Evolutionary conservation across 2,888 invertebrate genomes (phyloP).

Genomic region (Frankliniella fusca): DNA sequence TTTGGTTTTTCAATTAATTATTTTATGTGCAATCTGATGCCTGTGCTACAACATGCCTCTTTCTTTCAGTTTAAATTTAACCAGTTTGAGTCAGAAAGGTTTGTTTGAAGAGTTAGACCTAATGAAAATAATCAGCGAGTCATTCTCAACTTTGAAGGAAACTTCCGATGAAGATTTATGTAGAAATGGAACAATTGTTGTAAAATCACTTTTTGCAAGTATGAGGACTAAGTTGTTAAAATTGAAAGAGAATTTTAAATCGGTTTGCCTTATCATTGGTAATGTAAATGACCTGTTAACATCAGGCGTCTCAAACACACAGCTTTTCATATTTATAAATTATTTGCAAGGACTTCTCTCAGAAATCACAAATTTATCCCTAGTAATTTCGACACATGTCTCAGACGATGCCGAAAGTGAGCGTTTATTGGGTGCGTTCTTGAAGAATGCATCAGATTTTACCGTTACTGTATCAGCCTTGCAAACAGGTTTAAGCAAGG

Average conservation of each 20-base stretch:
- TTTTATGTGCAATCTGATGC: not conserved
- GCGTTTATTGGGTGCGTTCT: not conserved
- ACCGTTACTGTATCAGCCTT: not conserved
- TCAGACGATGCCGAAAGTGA: constrained; percentile 2
- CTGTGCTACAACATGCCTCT: not conserved
- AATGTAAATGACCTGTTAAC: not conserved
- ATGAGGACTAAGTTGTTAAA: not conserved
- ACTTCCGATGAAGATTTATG: not conserved
- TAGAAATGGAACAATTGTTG: not conserved
- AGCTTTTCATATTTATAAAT: not conserved
- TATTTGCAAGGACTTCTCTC: not conserved
- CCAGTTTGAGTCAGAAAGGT: constrained; percentile 6
- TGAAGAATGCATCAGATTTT: constrained; percentile 7
- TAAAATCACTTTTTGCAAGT: not conserved
- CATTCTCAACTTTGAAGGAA: not conserved
- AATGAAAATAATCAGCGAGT: not conserved
- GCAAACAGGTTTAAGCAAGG: constrained; percentile 2
- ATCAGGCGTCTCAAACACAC: not conserved
- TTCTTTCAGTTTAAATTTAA: not conserved
- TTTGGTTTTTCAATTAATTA: not conserved
- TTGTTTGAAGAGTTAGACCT: constrained; percentile 2
- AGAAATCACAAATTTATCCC: not conserved
- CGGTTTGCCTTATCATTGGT: not conserved
- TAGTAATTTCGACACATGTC: not conserved
- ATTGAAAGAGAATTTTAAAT: constrained; percentile 1